Base-by-base conservation (phyloP, 1,140 invertebrate genomes). In the Penaeus vannamei region DNA sequence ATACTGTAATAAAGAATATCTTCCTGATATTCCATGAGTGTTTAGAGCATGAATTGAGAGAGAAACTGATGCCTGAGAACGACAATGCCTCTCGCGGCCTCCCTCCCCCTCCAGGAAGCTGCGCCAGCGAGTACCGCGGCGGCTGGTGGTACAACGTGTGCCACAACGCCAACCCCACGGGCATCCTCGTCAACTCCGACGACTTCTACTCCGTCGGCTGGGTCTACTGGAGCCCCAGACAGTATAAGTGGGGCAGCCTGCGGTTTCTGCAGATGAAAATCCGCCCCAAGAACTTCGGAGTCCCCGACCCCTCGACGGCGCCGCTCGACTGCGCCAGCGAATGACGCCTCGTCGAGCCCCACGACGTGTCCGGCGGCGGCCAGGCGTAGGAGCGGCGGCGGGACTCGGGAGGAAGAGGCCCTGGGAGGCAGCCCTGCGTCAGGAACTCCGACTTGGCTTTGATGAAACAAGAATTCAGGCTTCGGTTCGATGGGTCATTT, bases 71-170 rank as follows among this genome's bases (percentile, higher is more conserved):
- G 36, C 36, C 36, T 7, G 36, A 4, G 0, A 42, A 42, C 8
- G 36, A 7, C 36, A 42, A 7, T 4, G 36, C 36, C 36, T 42
- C 42, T 8, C 17, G 23, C 32, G 20, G 2, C 20, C 4, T 69
- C 3, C 76, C 23, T 26, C 42, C 14, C 32, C 26, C 53, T 82
- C 36, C 89, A 32, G 77, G 91, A 22, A 92, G 92, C 82, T 93
- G 92, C 84, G 92, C 92, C 19, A 69, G 89, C 46, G 85, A 87
- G 26, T 92, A 91, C 84, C 90, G 90, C 26, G 92, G 92, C 36
- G 92, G 90, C 20, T 93, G 92, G 92, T 93, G 92, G 92, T 93
- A 91, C 91, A 92, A 90, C 85, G 92, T 90, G 61, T 92, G 91
- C 42, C 91, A 92, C 64, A 90, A 91, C 83, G 85, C 91, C 20